Base-by-base conservation (phyloP, 1,140 invertebrate genomes). In the Leptopilina clavipes region DNA sequence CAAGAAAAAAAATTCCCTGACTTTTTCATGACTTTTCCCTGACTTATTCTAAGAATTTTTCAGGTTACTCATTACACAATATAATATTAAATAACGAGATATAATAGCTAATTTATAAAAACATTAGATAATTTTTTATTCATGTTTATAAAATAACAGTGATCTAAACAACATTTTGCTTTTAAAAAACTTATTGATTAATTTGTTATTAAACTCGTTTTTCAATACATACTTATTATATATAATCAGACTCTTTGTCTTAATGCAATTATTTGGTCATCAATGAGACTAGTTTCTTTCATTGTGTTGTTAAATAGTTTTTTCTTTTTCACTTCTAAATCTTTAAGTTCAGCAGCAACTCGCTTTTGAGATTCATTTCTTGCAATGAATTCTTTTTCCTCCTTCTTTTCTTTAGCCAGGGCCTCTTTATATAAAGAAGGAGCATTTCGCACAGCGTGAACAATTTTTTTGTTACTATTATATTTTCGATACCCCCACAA, bases 391-490 rank as follows among this genome's bases (percentile, higher is more conserved):
- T 52, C 48, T 52, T 52, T 1, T 52, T 17, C 6, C 7, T 17
- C n/a, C 7, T 52, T 2, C 14, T 52, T 52, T 52, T 52, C 48
- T 17, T 52, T 52, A 8, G 48, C 48, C 17, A 52, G 48, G 1
- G 48, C 48, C n/a, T 52, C 48, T 52, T 52, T 52, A n/a, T 52
- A 17, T n/a, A 52, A 52, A 0, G 48, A 52, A 52, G 48, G 48
- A 6, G 48, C 48, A 8, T 52, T 52, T 17, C 48, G 48, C 5
- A 52, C 48, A 17, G 48, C 48, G 17, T 17, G 48, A 52, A 52
- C 17, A n/a, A 52, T 52, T 52, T 52, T 52, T 52, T 52, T n/a
- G 48, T 17, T 6, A 52, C 5, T 52, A 3, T 5, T 17, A 52
- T n/a, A 8, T 52, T 52, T 52, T 52, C 48, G 6, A 52, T 52